These are phyloP conservation scores for Anas bernieri DNA, from an alignment of 2,797 vertebrate species.

Conservation along the genomic window DNA sequence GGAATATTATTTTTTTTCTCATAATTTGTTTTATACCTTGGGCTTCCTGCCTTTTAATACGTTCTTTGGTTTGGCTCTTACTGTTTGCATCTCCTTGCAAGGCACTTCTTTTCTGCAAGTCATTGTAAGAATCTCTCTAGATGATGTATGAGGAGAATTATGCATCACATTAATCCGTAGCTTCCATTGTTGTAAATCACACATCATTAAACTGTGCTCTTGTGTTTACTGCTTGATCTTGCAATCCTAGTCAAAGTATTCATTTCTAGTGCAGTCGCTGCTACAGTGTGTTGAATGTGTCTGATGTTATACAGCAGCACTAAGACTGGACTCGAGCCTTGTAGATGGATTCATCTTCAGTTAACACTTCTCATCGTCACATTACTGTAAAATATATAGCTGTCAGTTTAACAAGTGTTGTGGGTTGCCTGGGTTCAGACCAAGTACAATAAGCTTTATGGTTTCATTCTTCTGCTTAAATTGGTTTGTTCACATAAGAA, in stretches of 20 bases:
- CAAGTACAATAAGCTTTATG: rapidly evolving
- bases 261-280: background rate
- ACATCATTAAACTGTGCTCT: background rate
- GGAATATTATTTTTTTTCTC: background rate
- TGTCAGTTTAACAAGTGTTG: background rate
- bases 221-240: background rate
- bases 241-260: background rate
- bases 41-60: background rate
- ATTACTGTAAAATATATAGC: background rate
- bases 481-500: background rate
- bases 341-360: background rate
- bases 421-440: background rate
- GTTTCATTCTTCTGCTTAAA: background rate
- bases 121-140: background rate
- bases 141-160: background rate
- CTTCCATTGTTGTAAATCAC: background rate
- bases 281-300: background rate
- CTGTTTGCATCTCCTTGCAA: background rate
- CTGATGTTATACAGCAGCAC: background rate
- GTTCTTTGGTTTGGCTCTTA: background rate
- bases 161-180: background rate
- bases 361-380: background rate
- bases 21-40: background rate
- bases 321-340: background rate
- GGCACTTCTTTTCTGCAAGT: background rate